A percentile compares a stretch with the other conserved stretches of the same genome.
Conservation (phyloP, 2,113 vertebrate genomes). For the Barbus barbus region DNA sequence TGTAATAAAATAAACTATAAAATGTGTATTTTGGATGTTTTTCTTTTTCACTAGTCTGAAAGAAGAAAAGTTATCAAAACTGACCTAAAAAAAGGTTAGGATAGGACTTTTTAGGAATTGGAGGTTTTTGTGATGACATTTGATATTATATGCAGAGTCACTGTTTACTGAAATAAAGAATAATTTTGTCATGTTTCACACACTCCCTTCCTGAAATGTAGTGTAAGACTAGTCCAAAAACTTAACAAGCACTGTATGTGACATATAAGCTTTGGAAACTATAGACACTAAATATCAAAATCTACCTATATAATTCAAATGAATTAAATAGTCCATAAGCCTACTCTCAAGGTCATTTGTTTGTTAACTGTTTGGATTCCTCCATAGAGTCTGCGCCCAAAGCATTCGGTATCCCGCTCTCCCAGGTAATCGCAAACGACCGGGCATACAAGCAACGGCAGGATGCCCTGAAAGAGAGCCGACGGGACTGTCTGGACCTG, state of each 20-base stretch:
- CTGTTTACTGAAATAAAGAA: not conserved
- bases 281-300: not conserved
- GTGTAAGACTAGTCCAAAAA: not conserved
- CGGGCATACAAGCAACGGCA: conserved; percentile 72
- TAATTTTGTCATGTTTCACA: not conserved
- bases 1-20: not conserved
- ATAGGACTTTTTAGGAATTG: not conserved
- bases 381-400: conserved; percentile 73
- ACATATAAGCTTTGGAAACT: not conserved
- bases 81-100: not conserved
- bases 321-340: not conserved
- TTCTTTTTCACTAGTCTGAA: not conserved
- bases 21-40: not conserved
- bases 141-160: not conserved
- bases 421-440: conserved; percentile 82
- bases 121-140: not conserved
- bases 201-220: conserved; percentile 15
- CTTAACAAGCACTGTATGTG: not conserved
- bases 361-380: not conserved
- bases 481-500: conserved; percentile 82
- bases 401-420: conserved; percentile 81
- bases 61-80: not conserved
- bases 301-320: not conserved
- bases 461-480: conserved; percentile 77
- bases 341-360: not conserved